Evolutionary conservation across 2,797 vertebrate species (phyloP).

Genomic region (Loris lydekkerianus): DNA sequence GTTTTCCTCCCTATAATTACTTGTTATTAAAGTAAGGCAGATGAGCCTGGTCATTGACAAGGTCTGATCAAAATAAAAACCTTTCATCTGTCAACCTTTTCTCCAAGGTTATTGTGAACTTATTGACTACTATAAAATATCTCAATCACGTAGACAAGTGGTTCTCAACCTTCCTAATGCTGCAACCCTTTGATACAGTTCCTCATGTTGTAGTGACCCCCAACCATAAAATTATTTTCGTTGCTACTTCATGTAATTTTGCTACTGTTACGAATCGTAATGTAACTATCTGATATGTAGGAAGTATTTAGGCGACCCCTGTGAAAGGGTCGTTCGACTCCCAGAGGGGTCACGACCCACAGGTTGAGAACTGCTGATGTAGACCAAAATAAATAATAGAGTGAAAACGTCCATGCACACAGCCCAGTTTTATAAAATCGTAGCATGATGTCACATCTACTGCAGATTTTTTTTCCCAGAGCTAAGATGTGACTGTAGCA

Average conservation of each 20-base stretch:
- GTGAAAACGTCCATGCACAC: fast-evolving
- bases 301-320: no score
- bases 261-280: no score
- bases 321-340: no score
- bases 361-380: no score
- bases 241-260: no score
- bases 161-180: no score
- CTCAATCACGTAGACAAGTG: no score
- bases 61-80: neutral
- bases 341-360: no score
- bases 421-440: neutral
- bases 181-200: no score
- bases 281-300: no score
- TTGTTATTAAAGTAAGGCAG: neutral
- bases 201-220: no score
- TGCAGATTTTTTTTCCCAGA: neutral
- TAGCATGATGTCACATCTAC: fast-evolving
- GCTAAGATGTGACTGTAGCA: fast-evolving
- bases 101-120: neutral
- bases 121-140: neutral
- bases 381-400: neutral
- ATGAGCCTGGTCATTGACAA: neutral
- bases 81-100: neutral
- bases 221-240: no score
- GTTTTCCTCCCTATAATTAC: neutral